Base-by-base conservation (phyloP, 2,113 vertebrate genomes). In the Falcunculus frontatus region DNA sequence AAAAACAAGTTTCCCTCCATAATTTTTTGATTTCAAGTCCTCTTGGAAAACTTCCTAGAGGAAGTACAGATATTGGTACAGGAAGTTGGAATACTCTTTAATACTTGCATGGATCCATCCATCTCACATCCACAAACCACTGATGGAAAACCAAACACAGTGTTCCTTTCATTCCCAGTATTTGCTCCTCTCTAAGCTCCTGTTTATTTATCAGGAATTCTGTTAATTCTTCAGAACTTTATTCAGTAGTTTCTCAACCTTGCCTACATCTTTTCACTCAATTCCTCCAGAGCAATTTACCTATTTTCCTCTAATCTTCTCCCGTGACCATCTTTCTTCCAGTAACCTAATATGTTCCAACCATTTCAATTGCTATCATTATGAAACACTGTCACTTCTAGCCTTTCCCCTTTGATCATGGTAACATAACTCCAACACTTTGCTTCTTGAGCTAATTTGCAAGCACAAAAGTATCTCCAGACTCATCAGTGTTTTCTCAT, bases 1-100 rank as follows among this genome's bases (percentile, higher is more conserved):
- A 85, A 18, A 0, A 29, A 7, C 2, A 14, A 6, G 16, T 35
- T 25, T 20, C 26, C 27, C 35, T 80, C 4, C 1, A 3, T 1
- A 13, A 1, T 33, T 70, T 78, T 63, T 49, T 82, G 0, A 76
- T 73, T 90, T 84, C 13, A 86, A 62, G 16, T n/a, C 7, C 9
- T 11, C 19, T 52, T 47, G 6, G 55, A 86, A 79, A 83, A 76
- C 5, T 49, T 92, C 21, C 11, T 27, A 50, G 22, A 55, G 29
- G 42, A 92, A 68, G 21, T 37, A 80, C 13, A 60, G 9, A 33
- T 26, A 75, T 4, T 22, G 25, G 7, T 55, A 72, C 1, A 47
- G 11, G 9, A 88, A 64, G 56, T 35, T 47, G 10, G 17, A 69
- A 55, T 55, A 49, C 19, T 57, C 21, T 27, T 53, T 53, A 49